Conservation (phyloP, 2,888 invertebrate genomes). For the Ochropacha duplaris region DNA sequence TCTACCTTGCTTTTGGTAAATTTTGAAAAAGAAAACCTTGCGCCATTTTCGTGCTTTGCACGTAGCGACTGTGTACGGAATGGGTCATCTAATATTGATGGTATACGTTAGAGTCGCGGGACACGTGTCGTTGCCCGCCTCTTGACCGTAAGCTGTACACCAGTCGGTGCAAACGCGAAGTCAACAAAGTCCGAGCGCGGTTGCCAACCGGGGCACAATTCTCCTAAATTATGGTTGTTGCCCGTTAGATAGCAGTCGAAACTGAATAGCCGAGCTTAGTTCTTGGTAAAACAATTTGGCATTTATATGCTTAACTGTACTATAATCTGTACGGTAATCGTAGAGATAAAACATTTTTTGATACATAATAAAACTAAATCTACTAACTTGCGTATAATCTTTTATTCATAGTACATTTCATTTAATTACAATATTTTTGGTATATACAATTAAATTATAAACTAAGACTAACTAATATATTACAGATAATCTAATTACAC, state of each 20-base stretch:
- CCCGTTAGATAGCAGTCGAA: neutral
- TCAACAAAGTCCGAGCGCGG: neutral
- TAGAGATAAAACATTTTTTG: too few species aligned
- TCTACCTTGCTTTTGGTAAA: neutral
- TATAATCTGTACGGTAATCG: too few species aligned
- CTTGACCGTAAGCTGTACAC: constrained; percentile 22
- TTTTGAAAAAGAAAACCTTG: constrained; percentile 6
- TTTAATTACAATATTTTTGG: too few species aligned
- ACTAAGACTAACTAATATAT: too few species aligned
- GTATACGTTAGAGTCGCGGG: constrained; percentile 35
- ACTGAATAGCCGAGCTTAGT: neutral
- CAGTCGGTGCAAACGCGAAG: neutral
- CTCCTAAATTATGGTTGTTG: constrained; percentile 1
- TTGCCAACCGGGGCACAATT: neutral
- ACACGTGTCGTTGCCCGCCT: constrained; percentile 31
- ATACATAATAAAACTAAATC: too few species aligned
- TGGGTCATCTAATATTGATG: constrained; percentile 62
- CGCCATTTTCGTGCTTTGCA: constrained; percentile 30
- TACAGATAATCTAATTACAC: too few species aligned
- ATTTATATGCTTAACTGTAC: too few species aligned
- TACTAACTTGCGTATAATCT: too few species aligned
- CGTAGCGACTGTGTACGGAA: constrained; percentile 22
- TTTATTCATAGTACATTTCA: too few species aligned
- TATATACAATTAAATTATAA: too few species aligned
- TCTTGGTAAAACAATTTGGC: too few species aligned